phyloP scores from a whole-genome alignment of 1,140 invertebrate genomes.

The Littorina saxatilis region DNA sequence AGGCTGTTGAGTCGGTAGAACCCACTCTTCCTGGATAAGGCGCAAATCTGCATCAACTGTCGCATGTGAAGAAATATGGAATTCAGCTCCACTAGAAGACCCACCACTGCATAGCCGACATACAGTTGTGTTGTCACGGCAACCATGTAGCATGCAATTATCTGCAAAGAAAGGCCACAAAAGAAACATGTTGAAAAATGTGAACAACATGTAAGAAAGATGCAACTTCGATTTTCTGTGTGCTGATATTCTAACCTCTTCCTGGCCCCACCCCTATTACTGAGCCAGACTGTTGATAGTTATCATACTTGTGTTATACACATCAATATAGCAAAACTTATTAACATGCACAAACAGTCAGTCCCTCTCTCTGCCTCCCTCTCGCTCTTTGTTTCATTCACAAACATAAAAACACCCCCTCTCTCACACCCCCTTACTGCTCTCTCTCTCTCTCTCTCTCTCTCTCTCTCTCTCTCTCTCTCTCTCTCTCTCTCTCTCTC shows the following conservation, averaged over 20 bases:
- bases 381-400: neutral
- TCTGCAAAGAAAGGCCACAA: no score
- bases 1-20: slow-evolving; percentile 70
- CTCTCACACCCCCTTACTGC: neutral
- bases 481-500: no score
- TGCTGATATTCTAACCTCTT: no score
- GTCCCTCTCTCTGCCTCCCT: neutral
- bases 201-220: neutral
- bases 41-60: slow-evolving; percentile 68
- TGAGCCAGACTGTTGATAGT: no score
- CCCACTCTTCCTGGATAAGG: slow-evolving; percentile 46
- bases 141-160: slow-evolving; percentile 50
- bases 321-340: neutral
- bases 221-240: no score
- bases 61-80: slow-evolving; percentile 70
- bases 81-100: slow-evolving; percentile 70
- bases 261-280: no score
- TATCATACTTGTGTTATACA: no score
- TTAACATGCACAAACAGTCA: neutral
- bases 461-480: no score
- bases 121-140: slow-evolving; percentile 59
- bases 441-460: no score
- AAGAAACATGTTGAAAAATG: neutral
- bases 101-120: slow-evolving; percentile 69
- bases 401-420: neutral